These are phyloP conservation scores for Teleogryllus oceanicus DNA, from an alignment of 2,888 invertebrate species.

Conservation along the genomic window DNA sequence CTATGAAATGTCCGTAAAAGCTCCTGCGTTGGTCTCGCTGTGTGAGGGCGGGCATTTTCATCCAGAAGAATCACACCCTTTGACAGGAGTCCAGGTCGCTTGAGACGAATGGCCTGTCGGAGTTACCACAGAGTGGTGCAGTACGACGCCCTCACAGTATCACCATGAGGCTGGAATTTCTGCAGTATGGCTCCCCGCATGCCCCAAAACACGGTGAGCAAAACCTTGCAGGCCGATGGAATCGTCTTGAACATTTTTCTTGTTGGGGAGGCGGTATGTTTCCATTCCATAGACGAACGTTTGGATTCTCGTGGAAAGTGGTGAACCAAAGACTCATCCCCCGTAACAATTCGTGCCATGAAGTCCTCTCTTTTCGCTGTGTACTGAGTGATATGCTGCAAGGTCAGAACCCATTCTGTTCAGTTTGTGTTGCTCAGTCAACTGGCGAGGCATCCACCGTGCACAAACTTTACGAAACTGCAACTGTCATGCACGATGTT, in stretches of 20 bases:
- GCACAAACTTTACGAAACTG: no score
- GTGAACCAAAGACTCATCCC: not conserved
- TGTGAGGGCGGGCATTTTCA: no score
- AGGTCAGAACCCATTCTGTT: no score
- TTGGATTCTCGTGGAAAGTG: not conserved
- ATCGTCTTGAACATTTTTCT: not conserved
- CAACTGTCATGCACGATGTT: no score
- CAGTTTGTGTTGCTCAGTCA: no score
- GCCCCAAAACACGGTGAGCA: not conserved
- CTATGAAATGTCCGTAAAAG: not conserved
- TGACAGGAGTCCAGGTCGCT: no score
- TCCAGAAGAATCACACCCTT: no score
- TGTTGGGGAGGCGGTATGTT: not conserved
- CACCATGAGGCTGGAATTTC: not conserved
- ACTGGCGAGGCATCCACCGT: no score
- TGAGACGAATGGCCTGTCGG: no score
- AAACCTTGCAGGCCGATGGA: not conserved
- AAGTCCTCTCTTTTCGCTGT: no score
- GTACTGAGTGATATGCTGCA: no score
- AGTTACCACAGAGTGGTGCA: not conserved
- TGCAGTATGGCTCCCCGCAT: not conserved
- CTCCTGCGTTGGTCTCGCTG: not conserved
- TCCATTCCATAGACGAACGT: not conserved
- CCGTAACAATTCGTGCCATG: not conserved
- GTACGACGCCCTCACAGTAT: not conserved